A percentile compares a stretch with the other conserved stretches of the same genome.
These are phyloP conservation scores for Myopa testacea DNA, from an alignment of 2,888 invertebrate genomes.

Conservation along the genomic window DNA sequence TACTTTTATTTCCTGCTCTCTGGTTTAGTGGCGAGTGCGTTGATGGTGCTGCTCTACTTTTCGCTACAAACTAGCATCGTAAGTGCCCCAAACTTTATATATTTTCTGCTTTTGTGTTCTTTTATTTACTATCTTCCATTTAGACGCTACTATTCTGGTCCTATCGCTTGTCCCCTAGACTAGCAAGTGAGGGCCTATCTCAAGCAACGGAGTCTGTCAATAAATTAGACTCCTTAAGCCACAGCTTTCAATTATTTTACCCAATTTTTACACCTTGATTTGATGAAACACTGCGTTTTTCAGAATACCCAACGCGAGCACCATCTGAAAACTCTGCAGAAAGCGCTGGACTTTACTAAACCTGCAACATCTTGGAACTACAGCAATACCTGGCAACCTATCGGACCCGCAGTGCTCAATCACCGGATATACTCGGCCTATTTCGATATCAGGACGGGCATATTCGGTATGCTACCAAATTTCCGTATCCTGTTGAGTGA, in stretches of 20 bases:
- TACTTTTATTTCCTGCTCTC: constrained; percentile 63
- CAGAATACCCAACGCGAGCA: constrained; percentile 58
- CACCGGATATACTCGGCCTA: constrained; percentile 68
- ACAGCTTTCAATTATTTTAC: too few relatives aligned
- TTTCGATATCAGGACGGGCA: constrained; percentile 65
- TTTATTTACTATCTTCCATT: too few relatives aligned
- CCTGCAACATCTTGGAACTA: constrained; percentile 60
- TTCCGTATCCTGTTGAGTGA: neutral
- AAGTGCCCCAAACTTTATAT: constrained; percentile 49
- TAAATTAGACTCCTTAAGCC: too few relatives aligned
- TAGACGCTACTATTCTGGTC: too few relatives aligned
- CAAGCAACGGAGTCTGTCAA: too few relatives aligned
- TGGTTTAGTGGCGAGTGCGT: constrained; percentile 60
- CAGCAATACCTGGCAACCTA: constrained; percentile 62
- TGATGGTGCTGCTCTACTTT: constrained; percentile 60
- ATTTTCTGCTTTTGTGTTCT: too few relatives aligned
- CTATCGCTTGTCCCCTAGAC: too few relatives aligned
- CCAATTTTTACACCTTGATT: neutral
- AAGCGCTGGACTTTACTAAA: constrained; percentile 55
- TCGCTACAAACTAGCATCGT: constrained; percentile 61
- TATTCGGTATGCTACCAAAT: constrained; percentile 51
- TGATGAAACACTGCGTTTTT: constrained; percentile 20
- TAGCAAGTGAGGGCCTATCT: too few relatives aligned
- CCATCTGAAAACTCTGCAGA: constrained; percentile 57
- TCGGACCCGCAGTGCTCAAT: constrained; percentile 57